phyloP scores from a whole-genome alignment of 2,797 vertebrate species.

The Falco novaeseelandiae region DNA sequence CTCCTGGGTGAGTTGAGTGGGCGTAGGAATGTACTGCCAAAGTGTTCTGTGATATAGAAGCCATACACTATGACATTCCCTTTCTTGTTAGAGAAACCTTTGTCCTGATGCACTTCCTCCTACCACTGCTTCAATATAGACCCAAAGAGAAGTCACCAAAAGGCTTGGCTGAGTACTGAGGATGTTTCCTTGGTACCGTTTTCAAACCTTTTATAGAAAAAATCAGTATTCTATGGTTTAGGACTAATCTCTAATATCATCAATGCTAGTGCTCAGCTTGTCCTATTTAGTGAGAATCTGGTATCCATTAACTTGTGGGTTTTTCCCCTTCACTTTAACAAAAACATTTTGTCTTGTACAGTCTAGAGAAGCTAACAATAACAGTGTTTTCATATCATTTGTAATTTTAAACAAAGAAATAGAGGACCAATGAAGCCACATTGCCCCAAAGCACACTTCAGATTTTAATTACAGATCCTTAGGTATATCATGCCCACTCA shows the following conservation, averaged over 20 bases:
- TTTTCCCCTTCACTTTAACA: background rate
- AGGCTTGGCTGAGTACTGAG: constrained; percentile 1
- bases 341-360: background rate
- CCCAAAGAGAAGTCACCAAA: constrained; percentile 21
- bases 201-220: background rate
- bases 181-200: background rate
- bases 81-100: background rate
- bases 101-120: background rate
- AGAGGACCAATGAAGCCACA: background rate
- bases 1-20: background rate
- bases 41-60: background rate
- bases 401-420: constrained; percentile 41
- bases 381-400: constrained; percentile 3
- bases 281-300: background rate
- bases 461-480: background rate
- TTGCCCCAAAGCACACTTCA: background rate
- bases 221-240: background rate
- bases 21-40: background rate
- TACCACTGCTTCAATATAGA: background rate
- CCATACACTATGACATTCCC: background rate
- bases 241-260: background rate
- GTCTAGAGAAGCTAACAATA: background rate
- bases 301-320: background rate
- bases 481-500: background rate
- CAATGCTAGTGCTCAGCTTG: background rate